These are phyloP conservation scores for Gadopsis bispinosus DNA, from an alignment of 2,797 vertebrate genomes.

Conservation along the genomic window DNA sequence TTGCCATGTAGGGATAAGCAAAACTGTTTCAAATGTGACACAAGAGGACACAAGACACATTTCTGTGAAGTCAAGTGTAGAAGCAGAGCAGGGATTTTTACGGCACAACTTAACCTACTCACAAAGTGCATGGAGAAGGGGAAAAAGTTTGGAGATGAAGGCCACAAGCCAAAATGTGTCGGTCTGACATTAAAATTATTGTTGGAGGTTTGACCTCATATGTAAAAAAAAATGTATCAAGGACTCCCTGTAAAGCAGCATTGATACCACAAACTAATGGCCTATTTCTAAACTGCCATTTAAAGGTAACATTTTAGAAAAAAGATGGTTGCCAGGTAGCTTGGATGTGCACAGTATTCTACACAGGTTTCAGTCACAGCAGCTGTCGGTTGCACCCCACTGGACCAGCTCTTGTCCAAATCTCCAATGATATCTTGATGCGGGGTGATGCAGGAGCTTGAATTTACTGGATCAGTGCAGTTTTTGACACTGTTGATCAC, in stretches of 20 bases:
- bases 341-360: conserved; percentile 7
- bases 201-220: too few species aligned
- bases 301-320: not conserved
- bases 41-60: not conserved
- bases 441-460: conserved; percentile 3
- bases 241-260: not conserved
- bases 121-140: too few species aligned
- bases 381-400: conserved; percentile 11
- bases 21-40: not conserved
- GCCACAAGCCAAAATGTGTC: too few species aligned
- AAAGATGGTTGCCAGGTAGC: not conserved
- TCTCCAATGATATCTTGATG: not conserved
- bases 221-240: not conserved
- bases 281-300: not conserved
- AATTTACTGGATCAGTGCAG: not conserved
- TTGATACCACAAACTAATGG: not conserved
- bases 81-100: too few species aligned
- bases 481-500: not conserved
- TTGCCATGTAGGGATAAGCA: not conserved
- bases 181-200: too few species aligned
- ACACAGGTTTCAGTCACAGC: conserved; percentile 1
- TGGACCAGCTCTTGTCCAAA: conserved; percentile 22
- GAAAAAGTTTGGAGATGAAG: too few species aligned
- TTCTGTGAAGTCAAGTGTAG: not conserved
- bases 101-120: too few species aligned